Evolutionary conservation across 2,113 vertebrate genomes (phyloP), one percentile per base, ranked within the genome.

Genomic region (Vicugna pacos): DNA sequence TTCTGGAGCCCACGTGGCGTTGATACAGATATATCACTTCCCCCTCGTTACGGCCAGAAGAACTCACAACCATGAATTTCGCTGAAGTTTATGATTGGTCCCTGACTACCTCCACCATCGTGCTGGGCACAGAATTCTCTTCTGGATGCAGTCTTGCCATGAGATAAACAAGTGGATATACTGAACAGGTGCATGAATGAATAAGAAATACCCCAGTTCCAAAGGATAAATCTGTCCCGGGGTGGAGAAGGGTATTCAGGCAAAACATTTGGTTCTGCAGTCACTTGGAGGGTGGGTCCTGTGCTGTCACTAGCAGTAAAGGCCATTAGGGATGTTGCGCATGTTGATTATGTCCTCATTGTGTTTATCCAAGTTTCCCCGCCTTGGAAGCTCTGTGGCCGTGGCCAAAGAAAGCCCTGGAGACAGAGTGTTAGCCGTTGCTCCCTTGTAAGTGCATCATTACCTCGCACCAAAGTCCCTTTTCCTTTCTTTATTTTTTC

Each of bases 301-400:
- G 20, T 22, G 13, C 93, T 98, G 98, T 97, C 98, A 97, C 94
- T 67, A 93, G 98, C 91, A 72, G 97, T 98, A 98, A 98, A 98
- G 98, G 98, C 95, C 98, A 92, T 98, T 89, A 94, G 98, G 98
- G 98, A 98, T 97, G 97, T 92, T 82, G 56, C 28, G 67, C 94
- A 48, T 98, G 99, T 98, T 98, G 98, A 98, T 99, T 99, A 98
- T 98, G 98, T 98, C 98, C 99, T 97, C 96, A 97, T 98, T 99
- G 98, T 98, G 98, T 98, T 99, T 98, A 80, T 98, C 90, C 97
- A 97, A 77, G 91, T 98, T 98, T 98, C 94, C 98, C 98, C 52
- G 95, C 96, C 98, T 98, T 98, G 97, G 95, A 98, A 98, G 98
- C 98, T 98, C 95, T 9, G 54, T 98, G 98, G 98, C 98, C 96